Evolutionary conservation across 1,140 invertebrate species (phyloP).

Genomic region (Orchestia grillus): DNA sequence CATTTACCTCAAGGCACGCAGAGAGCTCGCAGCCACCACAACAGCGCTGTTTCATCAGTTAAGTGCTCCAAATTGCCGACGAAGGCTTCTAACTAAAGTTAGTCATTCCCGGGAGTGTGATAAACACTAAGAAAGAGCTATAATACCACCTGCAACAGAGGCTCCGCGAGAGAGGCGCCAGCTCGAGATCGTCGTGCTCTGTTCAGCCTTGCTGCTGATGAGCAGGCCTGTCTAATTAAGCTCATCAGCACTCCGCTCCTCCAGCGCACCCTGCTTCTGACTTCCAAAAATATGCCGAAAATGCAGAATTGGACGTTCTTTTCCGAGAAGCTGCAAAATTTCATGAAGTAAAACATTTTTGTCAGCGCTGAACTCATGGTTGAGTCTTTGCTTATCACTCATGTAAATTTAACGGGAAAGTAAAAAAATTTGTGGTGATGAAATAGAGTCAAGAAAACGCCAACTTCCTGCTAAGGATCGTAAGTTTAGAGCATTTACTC

Average conservation of each 20-base stretch:
- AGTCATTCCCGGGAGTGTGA: slow-evolving; percentile 54
- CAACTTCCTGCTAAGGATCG: too few species aligned
- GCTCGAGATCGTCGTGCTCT: not conserved
- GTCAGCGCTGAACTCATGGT: not conserved
- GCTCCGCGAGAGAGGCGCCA: not conserved
- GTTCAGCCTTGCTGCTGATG: not conserved
- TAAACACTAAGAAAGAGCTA: slow-evolving; percentile 55
- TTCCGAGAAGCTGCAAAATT: not conserved
- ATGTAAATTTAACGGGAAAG: not conserved
- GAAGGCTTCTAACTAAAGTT: slow-evolving; percentile 56
- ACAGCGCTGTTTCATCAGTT: slow-evolving; percentile 52
- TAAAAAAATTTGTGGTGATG: not conserved
- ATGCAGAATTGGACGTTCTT: not conserved
- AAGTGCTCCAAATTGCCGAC: slow-evolving; percentile 56
- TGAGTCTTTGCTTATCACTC: not conserved
- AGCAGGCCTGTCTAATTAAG: slow-evolving; percentile 39
- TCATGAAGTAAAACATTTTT: not conserved
- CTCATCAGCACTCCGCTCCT: not conserved
- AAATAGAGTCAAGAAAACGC: not conserved
- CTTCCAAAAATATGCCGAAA: not conserved
- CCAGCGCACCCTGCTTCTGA: not conserved
- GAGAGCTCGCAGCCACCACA: slow-evolving; percentile 24
- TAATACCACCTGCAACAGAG: slow-evolving; percentile 24
- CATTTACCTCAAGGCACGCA: slow-evolving; percentile 34
- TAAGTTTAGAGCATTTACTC: too few species aligned